Base-by-base conservation (phyloP, 2,888 invertebrate species). In the Pammene fasciana region DNA sequence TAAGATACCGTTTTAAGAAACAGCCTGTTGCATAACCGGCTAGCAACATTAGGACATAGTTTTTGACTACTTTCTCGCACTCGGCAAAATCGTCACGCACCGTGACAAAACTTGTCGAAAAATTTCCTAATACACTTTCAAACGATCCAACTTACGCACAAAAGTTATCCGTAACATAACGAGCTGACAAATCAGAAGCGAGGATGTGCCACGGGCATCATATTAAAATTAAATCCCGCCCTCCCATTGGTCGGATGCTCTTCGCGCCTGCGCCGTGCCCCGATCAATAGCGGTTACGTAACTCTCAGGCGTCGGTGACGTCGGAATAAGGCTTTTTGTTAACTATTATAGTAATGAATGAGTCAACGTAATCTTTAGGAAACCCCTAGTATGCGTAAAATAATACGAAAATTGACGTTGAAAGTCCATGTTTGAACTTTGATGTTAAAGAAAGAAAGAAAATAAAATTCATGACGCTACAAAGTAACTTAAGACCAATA, bases 211-310 rank as follows among this genome's bases (percentile, higher is more conserved):
- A 82, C 83, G 82, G 86, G 85, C 85, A 89, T 88, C 83, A 82
- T 89, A 89, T 90, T 90, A 90, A 88, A 91, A 89, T 90, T 89
- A 89, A 90, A 90, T 79, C 82, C 75, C 59, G 78, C 77, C 67
- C 78, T 73, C 80, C 78, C 80, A 90, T 90, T 90, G 90, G 91
- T 80, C 82, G 79, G 68, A 67, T 72, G 74, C 70, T 72, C 18
- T 77, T 75, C 62, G 80, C 75, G 72, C 72, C 75, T 75, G 78
- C 71, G 78, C 70, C 75, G 70, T 73, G 74, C 74, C 60, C 75
- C 89, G 90, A 91, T 91, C 90, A 90, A 91, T 90, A 90, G 88
- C 76, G 67, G 84, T 89, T 90, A 89, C 87, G 89, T 89, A 90
- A 90, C 78, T 68, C 74, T 48, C 62, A 52, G 75, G 74, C 73